Evolutionary conservation across 2,888 invertebrate species (phyloP), one percentile per base, ranked within the genome.

Genomic region (Poecilobothrus nobilitatus): DNA sequence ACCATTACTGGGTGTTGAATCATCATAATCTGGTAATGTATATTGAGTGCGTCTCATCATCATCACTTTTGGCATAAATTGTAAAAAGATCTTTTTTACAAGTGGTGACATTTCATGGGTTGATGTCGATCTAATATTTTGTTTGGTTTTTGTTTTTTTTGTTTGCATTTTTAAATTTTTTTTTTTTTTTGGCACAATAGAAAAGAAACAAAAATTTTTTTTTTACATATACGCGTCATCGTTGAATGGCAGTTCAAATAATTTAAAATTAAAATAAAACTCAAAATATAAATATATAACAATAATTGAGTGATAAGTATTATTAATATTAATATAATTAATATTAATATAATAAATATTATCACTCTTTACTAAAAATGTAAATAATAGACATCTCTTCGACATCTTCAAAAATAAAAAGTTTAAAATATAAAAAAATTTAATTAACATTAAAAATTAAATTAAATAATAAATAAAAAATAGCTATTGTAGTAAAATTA

Each of bases 61-160:
- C 76, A 97, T 85, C 34, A 95, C 82, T 74, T 92, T 89, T 0
- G 97, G 97, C 91, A 97, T 92, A 78, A 93, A 88, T 78, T 94
- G 90, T n/a, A 97, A 86, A 82, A 97, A 96, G 71, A 96, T 84
- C 77, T 90, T 89, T 76, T 91, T 89, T 77, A 95, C 91, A 88
- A 92, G 89, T 0, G 93, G 91, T 0, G 95, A 92, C 94, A 97
- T 95, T 75, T 92, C 92, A 81, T 95, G 94, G 0, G 95, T 95
- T 6, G 95, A 93, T 21, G 95, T 94, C 0, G 94, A 94, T 80
- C 94, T 93, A 78, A 6, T 74, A 72, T 73, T 12, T 12, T 53
- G 18, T 53, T 53, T 53, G 1, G 18, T 53, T 18, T 27, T 27
- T 27, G 27, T 2, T 4, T 27, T 4, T 27, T 27, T 27, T 27